These are phyloP conservation scores for Anastrepha obliqua DNA, from an alignment of 1,140 invertebrate genomes.

Conservation along the genomic window DNA sequence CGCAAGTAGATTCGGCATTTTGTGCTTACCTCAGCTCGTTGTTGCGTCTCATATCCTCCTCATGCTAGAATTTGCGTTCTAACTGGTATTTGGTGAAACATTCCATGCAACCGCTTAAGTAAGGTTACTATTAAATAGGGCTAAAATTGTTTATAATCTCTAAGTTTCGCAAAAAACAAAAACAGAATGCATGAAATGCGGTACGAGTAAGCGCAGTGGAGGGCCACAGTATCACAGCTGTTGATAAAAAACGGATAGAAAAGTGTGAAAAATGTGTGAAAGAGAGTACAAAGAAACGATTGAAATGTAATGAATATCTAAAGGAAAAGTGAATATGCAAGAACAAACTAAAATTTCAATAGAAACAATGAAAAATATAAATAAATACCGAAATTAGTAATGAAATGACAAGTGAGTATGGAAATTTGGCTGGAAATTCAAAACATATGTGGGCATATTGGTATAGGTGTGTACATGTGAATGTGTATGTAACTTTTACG, in stretches of 20 bases:
- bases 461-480: not conserved
- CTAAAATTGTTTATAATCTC: not conserved
- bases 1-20: slow-evolving; percentile 48
- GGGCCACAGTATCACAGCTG: not conserved
- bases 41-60: not conserved
- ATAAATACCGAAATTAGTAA: not conserved
- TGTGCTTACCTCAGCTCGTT: not conserved
- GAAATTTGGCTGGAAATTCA: not conserved
- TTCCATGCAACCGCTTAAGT: not conserved
- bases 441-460: not conserved
- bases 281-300: not conserved
- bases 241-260: not conserved
- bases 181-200: not conserved
- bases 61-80: slow-evolving; percentile 16
- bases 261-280: not conserved
- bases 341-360: not conserved
- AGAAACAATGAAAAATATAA: not conserved
- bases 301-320: not conserved
- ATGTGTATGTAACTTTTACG: not conserved
- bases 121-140: not conserved
- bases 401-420: not conserved
- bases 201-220: not conserved
- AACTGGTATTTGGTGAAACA: slow-evolving; percentile 29
- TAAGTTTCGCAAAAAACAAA: not conserved
- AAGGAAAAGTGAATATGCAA: not conserved